Evolutionary conservation across 2,888 invertebrate species (phyloP).

Genomic region (Protonemura montana): DNA sequence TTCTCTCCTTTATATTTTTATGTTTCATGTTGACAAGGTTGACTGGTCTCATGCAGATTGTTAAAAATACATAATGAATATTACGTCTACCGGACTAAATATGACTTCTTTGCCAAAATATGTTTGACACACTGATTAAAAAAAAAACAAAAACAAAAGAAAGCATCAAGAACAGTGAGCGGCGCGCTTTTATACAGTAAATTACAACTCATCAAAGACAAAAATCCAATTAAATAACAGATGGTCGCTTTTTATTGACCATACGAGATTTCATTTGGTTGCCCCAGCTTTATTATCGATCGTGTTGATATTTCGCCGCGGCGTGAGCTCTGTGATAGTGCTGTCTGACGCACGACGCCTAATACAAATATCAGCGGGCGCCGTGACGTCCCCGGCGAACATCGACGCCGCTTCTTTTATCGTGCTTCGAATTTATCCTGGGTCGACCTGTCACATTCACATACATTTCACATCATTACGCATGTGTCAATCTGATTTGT

Average conservation of each 20-base stretch:
- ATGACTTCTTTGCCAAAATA: neutral
- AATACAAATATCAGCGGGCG: conserved; percentile 8
- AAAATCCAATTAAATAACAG: neutral
- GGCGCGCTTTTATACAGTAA: neutral
- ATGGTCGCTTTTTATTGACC: neutral
- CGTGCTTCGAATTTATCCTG: neutral
- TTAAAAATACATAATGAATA: neutral
- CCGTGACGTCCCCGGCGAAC: neutral
- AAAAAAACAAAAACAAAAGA: neutral
- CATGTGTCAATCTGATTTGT: no score
- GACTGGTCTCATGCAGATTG: neutral
- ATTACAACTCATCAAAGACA: neutral
- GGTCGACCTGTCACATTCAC: neutral
- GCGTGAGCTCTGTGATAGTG: neutral
- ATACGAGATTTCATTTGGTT: neutral
- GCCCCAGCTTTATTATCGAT: neutral
- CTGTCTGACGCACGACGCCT: neutral
- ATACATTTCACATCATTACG: neutral
- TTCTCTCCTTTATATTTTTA: neutral
- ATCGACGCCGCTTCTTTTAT: conserved; percentile 8
- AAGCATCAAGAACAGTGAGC: no score
- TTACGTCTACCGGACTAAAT: neutral
- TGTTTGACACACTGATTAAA: neutral
- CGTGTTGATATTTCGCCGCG: neutral
- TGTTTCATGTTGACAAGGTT: neutral